Evolutionary conservation across 1,140 invertebrate species (phyloP).

Genomic region (Drosophila ohnishii): DNA sequence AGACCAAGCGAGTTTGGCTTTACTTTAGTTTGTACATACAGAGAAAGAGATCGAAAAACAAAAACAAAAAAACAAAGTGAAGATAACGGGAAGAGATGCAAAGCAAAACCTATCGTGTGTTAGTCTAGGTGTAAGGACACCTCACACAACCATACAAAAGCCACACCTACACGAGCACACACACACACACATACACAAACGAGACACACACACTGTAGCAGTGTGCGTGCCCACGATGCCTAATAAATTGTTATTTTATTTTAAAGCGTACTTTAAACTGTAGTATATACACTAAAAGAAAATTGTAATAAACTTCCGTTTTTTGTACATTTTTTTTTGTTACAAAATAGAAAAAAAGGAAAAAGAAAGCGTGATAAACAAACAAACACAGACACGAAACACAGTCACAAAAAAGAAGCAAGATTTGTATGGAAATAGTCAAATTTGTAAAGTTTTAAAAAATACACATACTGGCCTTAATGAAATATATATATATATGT

Average conservation of each 20-base stretch:
- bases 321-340: conserved; percentile 46
- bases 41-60: conserved; percentile 34
- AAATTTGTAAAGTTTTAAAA: conserved; percentile 43
- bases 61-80: conserved; percentile 5
- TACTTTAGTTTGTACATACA: conserved; percentile 64
- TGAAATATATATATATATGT: conserved; percentile 13
- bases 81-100: conserved; percentile 29
- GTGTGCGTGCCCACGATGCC: conserved; percentile 58
- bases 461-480: conserved; percentile 25
- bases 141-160: conserved; percentile 34
- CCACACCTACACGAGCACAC: conserved; percentile 16
- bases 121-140: conserved; percentile 52
- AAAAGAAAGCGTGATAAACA: conserved; percentile 67
- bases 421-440: conserved; percentile 39
- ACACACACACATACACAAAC: conserved; percentile 21
- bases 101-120: conserved; percentile 39
- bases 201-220: conserved; percentile 30
- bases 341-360: conserved; percentile 43
- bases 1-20: conserved; percentile 39
- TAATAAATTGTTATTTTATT: conserved; percentile 80
- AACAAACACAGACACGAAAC: conserved; percentile 35
- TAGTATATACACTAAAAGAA: conserved; percentile 50
- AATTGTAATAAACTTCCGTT: conserved; percentile 24
- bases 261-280: conserved; percentile 66
- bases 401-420: conserved; percentile 57